Conservation (phyloP, 2,797 vertebrate genomes). For the Perodicticus potto region DNA sequence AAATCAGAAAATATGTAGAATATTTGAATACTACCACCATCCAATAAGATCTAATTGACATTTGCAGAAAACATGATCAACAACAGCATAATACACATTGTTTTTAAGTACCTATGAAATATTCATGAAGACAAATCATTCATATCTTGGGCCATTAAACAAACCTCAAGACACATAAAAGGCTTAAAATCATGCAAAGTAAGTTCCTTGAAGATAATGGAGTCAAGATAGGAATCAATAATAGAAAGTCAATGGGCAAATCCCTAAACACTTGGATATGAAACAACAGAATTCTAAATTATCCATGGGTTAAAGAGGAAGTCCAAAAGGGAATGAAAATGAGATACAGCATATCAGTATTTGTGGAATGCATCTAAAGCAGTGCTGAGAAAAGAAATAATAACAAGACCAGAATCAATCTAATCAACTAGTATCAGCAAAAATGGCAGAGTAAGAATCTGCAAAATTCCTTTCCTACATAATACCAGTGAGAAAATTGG, state of each 20-base stretch:
- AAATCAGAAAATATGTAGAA: background rate
- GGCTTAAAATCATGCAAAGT: background rate
- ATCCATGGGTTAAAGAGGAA: background rate
- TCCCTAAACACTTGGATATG: background rate
- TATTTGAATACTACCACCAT: background rate
- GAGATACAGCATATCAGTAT: background rate
- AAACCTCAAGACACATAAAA: slow-evolving; percentile 25
- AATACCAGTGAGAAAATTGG: background rate
- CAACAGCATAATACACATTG: background rate
- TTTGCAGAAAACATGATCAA: background rate
- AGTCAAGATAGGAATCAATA: background rate
- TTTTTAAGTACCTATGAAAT: background rate
- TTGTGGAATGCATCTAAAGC: background rate
- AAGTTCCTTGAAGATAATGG: slow-evolving; percentile 42
- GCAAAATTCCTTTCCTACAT: background rate
- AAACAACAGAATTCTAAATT: slow-evolving; percentile 61
- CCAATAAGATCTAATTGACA: background rate
- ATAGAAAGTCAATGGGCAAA: slow-evolving; percentile 18
- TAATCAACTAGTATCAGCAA: slow-evolving; percentile 1
- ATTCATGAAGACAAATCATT: background rate
- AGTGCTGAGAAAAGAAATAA: background rate
- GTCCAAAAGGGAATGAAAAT: slow-evolving; percentile 29
- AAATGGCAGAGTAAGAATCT: background rate
- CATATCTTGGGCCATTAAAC: background rate
- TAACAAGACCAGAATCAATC: background rate